Evolutionary conservation across 2,113 vertebrate genomes (phyloP), one percentile per base, ranked within the genome.

Genomic region (Climacteris rufus): DNA sequence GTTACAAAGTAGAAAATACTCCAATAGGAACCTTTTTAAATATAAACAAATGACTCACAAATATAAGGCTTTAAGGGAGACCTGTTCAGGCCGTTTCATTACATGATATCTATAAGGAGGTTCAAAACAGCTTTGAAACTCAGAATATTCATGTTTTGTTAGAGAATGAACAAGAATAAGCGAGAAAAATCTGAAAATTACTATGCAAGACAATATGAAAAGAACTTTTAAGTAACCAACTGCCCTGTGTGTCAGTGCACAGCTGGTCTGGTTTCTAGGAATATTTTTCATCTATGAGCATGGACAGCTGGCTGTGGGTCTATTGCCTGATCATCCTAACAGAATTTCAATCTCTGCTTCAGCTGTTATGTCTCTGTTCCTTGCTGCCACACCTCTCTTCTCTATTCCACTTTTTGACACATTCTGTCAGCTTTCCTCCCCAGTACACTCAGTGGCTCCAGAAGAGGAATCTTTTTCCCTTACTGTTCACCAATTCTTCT

Each of bases 241-340:
- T 39, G 13, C 25, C 23, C 54, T 9, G 2, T 0, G 0, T 15
- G 37, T 24, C 61, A 66, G 15, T 9, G 49, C 45, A 76, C 2
- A 33, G 35, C 42, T 88, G 61, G 17, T 54, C 39, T 33, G 28
- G 20, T 93, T 93, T 89, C 37, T 33, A 50, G 21, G 47, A 70
- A 2, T 25, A 27, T 50, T 63, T 59, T 68, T 15, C 20, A 69
- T 24, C 24, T 59, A 19, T 68, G 23, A 92, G 52, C n/a, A 78
- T 0, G 0, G 77, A 87, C 20, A 91, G 47, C 54, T 74, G 59
- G 13, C n/a, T 86, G 13, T 44, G 33, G 19, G 21, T 39, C 19
- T 60, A 33, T 1, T 28, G 35, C 28, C 57, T 64, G 35, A 33
- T 59, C 6, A 87, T 19, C 27, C 22, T 15, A 57, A 23, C 9